Base-by-base conservation (phyloP, 30 jellyfish, hydroid and myxozoan genomes). In the Cassiopea andromeda region DNA sequence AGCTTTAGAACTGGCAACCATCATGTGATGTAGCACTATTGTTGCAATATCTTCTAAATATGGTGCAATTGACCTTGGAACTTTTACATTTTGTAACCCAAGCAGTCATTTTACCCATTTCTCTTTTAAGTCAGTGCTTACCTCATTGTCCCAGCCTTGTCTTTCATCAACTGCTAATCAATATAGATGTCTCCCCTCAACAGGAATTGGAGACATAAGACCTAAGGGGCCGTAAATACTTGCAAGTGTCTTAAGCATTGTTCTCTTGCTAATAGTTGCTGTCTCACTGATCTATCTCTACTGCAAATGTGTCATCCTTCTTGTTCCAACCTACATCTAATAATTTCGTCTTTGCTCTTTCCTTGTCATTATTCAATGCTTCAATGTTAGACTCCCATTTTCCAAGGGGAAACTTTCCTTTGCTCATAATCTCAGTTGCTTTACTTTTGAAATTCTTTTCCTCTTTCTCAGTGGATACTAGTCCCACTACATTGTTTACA, bases 141-240 rank as follows among this genome's bases (percentile, higher is more conserved):
- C 54, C 49, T 77, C 89, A 8, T 66, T 12, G 48, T 77, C 89
- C 94, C 84, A 87, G 27, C 94, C 84, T 66, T 10, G 19, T 27
- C 64, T 87, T 48, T 87, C 94, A 69, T 77, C 94, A 1, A 87
- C 94, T 60, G 94, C 94, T 76, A 60, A n/a, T 45, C 94, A 15
- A 54, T 77, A 87, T 46, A 77, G 47, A 47, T 87, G 89, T 57
- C 73, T 87, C 47, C 89, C 94, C 70, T 87, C 84, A 1, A 87
- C 80, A 9, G 77, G 80, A 38, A 68, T 44, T 38, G 86, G 87
- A 45, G 87, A 85, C 87, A 85, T 73, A 4, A 85, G 75, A 7
- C 93, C 93, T 38, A 72, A 45, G 2, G 87, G 87, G 81, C 73
- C 93, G 60, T 74, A 85, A 45, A 85, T 46, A 44, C 73, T 27